phyloP scores from a whole-genome alignment of 2,113 vertebrate species.

The Prolemur simus region DNA sequence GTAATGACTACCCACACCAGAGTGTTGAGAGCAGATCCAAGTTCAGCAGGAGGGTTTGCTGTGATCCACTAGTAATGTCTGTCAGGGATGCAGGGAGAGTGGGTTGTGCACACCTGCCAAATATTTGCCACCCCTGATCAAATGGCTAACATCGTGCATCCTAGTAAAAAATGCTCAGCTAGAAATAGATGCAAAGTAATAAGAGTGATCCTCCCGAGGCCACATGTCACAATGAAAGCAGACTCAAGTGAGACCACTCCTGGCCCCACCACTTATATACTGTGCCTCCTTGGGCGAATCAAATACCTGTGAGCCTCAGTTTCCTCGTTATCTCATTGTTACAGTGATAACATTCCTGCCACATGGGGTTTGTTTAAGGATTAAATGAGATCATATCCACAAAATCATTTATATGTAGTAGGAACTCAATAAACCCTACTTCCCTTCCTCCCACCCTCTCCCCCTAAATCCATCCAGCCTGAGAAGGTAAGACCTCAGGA shows the following conservation, averaged over 20 bases:
- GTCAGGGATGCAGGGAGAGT: background rate
- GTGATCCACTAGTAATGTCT: conserved; percentile 51
- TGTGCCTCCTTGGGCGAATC: background rate
- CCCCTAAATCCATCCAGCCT: background rate
- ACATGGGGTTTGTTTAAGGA: background rate
- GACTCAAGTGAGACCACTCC: background rate
- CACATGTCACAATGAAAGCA: background rate
- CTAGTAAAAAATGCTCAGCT: background rate
- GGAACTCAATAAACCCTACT: fast-evolving
- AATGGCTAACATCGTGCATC: background rate
- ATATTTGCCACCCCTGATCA: background rate
- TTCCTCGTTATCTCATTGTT: background rate
- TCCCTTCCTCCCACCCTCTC: background rate
- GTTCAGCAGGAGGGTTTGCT: background rate
- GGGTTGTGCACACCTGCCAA: background rate
- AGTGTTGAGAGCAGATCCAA: background rate
- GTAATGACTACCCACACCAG: background rate
- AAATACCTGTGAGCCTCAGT: background rate
- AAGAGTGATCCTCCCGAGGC: background rate
- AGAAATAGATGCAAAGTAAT: background rate
- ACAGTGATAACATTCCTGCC: background rate
- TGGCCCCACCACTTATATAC: background rate
- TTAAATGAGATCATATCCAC: background rate
- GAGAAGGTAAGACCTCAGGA: background rate
- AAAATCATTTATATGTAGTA: background rate